These are phyloP conservation scores for Cyprinodon variegatus DNA, from an alignment of 2,113 vertebrate genomes.

Conservation along the genomic window DNA sequence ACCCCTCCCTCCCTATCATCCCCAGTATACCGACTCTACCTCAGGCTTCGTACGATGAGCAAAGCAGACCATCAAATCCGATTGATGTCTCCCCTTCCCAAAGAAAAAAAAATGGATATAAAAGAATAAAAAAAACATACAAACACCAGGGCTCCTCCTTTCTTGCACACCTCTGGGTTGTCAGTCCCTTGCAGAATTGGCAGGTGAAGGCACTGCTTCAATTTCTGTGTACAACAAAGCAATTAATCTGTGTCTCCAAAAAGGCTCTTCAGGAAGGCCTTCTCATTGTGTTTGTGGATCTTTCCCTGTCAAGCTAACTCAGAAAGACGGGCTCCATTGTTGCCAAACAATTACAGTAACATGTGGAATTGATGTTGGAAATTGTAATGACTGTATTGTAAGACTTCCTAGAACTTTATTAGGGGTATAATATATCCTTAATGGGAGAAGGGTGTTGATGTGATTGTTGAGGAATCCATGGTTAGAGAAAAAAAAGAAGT, in stretches of 20 bases:
- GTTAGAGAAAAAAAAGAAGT: neutral
- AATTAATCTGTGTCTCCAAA: slow-evolving; percentile 81
- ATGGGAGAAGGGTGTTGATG: slow-evolving; percentile 72
- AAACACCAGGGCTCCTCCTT: slow-evolving; percentile 13
- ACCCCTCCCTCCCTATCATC: slow-evolving; percentile 41
- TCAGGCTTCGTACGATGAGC: slow-evolving; percentile 47
- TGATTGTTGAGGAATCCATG: neutral
- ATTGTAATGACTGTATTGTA: slow-evolving; percentile 69
- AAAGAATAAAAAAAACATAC: neutral
- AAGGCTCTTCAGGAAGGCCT: slow-evolving; percentile 70
- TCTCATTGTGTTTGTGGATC: slow-evolving; percentile 75
- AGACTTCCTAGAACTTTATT: slow-evolving; percentile 64
- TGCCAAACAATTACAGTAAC: slow-evolving; percentile 84
- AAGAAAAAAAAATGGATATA: neutral
- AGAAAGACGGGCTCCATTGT: slow-evolving; percentile 74
- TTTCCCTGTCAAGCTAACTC: slow-evolving; percentile 63
- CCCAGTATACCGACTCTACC: slow-evolving; percentile 56
- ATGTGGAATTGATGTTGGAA: slow-evolving; percentile 75
- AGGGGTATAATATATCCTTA: slow-evolving; percentile 51
- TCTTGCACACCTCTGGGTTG: slow-evolving; percentile 40
- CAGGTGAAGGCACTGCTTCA: slow-evolving; percentile 81
- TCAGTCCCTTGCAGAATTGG: slow-evolving; percentile 58
- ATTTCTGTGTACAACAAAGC: slow-evolving; percentile 83
- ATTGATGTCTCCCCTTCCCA: slow-evolving; percentile 21
- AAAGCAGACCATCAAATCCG: slow-evolving; percentile 54